Evolutionary conservation across 1,140 invertebrate species (phyloP).

Genomic region (Trinorchestia longiramus): DNA sequence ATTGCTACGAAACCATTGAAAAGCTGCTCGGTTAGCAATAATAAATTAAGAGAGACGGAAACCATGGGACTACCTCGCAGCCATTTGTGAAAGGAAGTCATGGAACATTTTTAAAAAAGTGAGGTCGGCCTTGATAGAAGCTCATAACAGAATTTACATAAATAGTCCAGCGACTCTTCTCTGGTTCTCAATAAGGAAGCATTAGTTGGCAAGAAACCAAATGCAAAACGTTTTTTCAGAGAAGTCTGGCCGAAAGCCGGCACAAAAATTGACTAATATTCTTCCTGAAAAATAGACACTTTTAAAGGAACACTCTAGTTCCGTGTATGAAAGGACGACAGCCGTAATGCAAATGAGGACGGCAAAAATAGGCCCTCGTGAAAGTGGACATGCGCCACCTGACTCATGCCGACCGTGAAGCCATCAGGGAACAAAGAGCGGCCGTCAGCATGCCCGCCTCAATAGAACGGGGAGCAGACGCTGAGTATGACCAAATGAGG

Average conservation of each 20-base stretch:
- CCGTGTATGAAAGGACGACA: not conserved
- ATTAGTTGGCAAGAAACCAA: slow-evolving; percentile 1
- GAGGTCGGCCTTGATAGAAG: slow-evolving; percentile 6
- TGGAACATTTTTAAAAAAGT: not conserved
- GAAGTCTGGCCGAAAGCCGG: not conserved
- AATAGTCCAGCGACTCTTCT: not conserved
- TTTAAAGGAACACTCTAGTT: slow-evolving; percentile 9
- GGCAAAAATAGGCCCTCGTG: not conserved
- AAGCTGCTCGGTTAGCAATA: not conserved
- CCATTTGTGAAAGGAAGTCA: not conserved
- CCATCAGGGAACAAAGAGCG: not conserved
- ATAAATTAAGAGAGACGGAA: not conserved
- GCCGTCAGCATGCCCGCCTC: not conserved
- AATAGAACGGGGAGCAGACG: not conserved
- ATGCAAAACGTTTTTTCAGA: not conserved
- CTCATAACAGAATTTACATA: slow-evolving; percentile 6
- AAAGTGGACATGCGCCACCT: slow-evolving; percentile 22
- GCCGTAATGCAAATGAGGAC: slow-evolving; percentile 41
- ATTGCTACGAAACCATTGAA: not conserved
- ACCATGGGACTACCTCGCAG: not conserved
- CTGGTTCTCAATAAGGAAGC: not conserved
- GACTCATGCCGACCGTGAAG: not conserved
- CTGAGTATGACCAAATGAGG: not conserved
- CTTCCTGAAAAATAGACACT: slow-evolving; percentile 34
- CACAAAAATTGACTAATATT: slow-evolving; percentile 49